Evolutionary conservation across 1,140 invertebrate species (phyloP).

Genomic region (Wasmannia auropunctata): DNA sequence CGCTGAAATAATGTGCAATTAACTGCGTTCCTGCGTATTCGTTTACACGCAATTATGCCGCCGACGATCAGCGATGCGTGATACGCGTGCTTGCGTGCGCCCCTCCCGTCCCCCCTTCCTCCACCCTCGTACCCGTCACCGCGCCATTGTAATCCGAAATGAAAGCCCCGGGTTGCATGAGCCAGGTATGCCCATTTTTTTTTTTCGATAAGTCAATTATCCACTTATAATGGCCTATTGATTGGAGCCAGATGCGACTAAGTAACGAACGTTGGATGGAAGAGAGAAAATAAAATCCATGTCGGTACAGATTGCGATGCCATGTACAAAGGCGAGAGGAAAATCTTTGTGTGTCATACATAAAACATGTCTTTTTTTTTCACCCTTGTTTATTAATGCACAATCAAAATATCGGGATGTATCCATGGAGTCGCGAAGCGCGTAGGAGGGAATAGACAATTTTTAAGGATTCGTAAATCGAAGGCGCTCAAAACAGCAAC

Average conservation of each 20-base stretch:
- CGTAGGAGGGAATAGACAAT: too few species aligned
- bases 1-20: constrained; percentile 43
- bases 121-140: too few species aligned
- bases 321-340: not conserved
- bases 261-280: not conserved
- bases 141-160: constrained; percentile 25
- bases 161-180: constrained; percentile 8
- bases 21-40: constrained; percentile 42
- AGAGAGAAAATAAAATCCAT: constrained; percentile 6
- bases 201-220: constrained; percentile 44
- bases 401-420: not conserved
- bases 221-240: not conserved
- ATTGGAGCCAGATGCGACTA: not conserved
- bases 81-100: constrained; percentile 16
- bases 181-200: not conserved
- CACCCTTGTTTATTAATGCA: not conserved
- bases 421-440: not conserved
- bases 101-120: too few species aligned
- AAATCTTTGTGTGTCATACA: not conserved
- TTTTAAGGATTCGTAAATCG: too few species aligned
- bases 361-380: not conserved
- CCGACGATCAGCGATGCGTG: constrained; percentile 5
- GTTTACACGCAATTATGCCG: constrained; percentile 46
- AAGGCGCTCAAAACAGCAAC: too few species aligned
- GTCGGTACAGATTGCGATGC: not conserved